Base-by-base conservation (phyloP, 2,888 invertebrate species). In the Sclerodermus sp. region DNA sequence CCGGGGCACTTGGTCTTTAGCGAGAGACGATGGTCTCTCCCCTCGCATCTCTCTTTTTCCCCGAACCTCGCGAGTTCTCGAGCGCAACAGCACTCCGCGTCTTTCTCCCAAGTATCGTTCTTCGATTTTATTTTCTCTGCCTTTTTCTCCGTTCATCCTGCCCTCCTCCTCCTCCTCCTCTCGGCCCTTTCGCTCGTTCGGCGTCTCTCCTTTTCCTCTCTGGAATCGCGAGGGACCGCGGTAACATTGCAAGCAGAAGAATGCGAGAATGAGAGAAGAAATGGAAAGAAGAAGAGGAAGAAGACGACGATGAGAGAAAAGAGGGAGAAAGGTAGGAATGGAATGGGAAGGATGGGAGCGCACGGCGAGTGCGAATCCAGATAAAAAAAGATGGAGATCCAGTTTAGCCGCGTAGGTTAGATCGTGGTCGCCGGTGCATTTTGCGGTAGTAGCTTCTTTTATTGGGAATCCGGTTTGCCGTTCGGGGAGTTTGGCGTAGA, bases 381-480 rank as follows among this genome's bases (percentile, higher is more conserved):
- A 23, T 23, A 8, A 23, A 23, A 23, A 23, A 23, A 23, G 23
- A 23, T 23, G 8, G 23, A 23, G 23, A 23, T 23, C 23, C 23
- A 70, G 67, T 70, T 70, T 64, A 58, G 58, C 51, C 59, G 57
- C 59, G 54, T 57, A 51, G 55, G 65, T 61, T 58, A 62, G 65
- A 61, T 62, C 60, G 36, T 37, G n/a, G 58, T 59, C 57, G 59
- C 52, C 56, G 64, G 58, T 58, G 64, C 60, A 59, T 63, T 68
- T 63, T 62, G 68, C 61, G 62, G 57, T 55, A 51, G 55, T 49
- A 23, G 23, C 59, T 64, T 61, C 68, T 71, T 72, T 71, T 74
- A 76, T 75, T 72, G 70, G 73, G 65, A 74, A 76, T 76, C 76
- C 76, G 76, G 76, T 74, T 74, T 71, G 70, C 64, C 12, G 52